Evolutionary conservation across 2,888 invertebrate species (phyloP).

Genomic region (Erannis defoliaria): DNA sequence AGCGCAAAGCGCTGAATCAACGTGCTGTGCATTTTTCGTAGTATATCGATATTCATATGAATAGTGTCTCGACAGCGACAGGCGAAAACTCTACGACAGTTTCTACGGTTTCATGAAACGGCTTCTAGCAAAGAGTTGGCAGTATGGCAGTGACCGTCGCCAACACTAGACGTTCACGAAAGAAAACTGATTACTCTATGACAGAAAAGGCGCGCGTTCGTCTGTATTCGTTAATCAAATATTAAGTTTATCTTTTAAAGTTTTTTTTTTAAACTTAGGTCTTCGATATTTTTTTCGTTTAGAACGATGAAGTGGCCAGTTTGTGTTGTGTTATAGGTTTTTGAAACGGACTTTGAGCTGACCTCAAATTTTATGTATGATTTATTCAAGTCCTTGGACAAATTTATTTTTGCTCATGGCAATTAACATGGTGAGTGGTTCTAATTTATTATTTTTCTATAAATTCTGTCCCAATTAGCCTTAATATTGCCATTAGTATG

Average conservation of each 20-base stretch:
- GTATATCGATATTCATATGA: slow-evolving; percentile 12
- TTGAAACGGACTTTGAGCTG: slow-evolving; percentile 79
- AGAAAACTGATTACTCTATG: slow-evolving; percentile 38
- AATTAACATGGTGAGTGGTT: slow-evolving; percentile 81
- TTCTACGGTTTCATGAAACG: slow-evolving; percentile 12
- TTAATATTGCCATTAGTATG: slow-evolving; percentile 38
- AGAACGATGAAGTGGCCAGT: slow-evolving; percentile 42
- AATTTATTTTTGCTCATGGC: slow-evolving; percentile 83
- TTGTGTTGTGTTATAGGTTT: slow-evolving; percentile 64
- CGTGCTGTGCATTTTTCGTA: slow-evolving; percentile 20
- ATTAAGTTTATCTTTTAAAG: slow-evolving; percentile 5
- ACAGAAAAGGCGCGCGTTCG: slow-evolving; percentile 49
- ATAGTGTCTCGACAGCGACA: slow-evolving; percentile 40
- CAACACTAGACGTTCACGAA: slow-evolving; percentile 63
- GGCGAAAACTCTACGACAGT: slow-evolving; percentile 61
- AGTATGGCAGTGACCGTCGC: slow-evolving; percentile 63
- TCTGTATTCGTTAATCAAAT: slow-evolving; percentile 50
- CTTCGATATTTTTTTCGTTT: too few relatives aligned
- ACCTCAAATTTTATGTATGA: slow-evolving; percentile 84
- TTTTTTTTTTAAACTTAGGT: slow-evolving; percentile 35
- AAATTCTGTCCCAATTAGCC: slow-evolving; percentile 2
- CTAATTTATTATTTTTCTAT: slow-evolving; percentile 28
- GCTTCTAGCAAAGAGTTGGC: slow-evolving; percentile 40
- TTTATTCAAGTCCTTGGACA: slow-evolving; percentile 85
- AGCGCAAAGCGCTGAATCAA: slow-evolving; percentile 22